These are phyloP conservation scores for Amitus sp. DNA, from an alignment of 2,888 invertebrate species.

Conservation along the genomic window DNA sequence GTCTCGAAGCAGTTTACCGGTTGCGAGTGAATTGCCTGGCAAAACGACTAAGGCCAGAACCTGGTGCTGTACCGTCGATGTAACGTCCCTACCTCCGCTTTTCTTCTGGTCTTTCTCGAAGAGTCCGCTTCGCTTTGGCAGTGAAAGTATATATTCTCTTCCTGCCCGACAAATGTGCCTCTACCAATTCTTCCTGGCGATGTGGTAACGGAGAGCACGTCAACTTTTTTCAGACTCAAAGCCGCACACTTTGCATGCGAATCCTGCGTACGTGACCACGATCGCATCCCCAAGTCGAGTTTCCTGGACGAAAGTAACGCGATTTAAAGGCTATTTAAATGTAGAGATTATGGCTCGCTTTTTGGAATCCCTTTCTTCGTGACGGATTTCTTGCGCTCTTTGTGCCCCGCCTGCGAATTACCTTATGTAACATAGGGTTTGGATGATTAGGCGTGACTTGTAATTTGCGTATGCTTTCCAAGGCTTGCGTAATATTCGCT, in stretches of 20 bases:
- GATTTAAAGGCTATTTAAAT: no score
- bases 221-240: conserved; percentile 35
- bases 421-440: neutral
- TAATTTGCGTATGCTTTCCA: neutral
- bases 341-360: no score
- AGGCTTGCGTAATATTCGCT: neutral
- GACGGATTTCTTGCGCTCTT: no score
- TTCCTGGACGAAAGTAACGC: neutral
- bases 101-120: conserved; percentile 52
- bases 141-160: conserved; percentile 63
- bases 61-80: conserved; percentile 52
- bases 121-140: conserved; percentile 54
- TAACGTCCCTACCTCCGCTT: conserved; percentile 44
- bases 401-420: no score
- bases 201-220: conserved; percentile 47
- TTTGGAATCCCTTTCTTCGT: no score
- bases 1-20: conserved; percentile 27
- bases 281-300: neutral
- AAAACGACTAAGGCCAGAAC: conserved; percentile 43
- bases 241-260: conserved; percentile 28
- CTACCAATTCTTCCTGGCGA: conserved; percentile 48
- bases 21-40: conserved; percentile 30
- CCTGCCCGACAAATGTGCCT: conserved; percentile 52
- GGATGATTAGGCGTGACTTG: neutral
- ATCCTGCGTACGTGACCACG: conserved; percentile 19